Conservation (phyloP, 1,140 invertebrate genomes). For the Sycophila sp. region DNA sequence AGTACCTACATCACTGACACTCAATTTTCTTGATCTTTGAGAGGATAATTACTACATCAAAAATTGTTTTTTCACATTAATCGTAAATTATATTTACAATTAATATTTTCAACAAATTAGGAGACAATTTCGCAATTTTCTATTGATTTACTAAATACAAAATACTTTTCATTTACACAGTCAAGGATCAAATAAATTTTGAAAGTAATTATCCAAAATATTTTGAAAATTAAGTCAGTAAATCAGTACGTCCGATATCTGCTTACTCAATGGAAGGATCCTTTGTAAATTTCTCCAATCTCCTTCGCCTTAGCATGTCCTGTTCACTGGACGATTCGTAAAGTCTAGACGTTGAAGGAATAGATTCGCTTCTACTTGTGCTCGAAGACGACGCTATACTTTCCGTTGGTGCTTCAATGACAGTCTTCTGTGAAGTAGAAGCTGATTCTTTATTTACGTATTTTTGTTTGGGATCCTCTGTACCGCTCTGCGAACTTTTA, state of each 20-base stretch:
- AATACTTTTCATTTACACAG: background rate
- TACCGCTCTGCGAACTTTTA: constrained; percentile 34
- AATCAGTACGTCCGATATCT: constrained; percentile 17
- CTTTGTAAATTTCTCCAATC: constrained; percentile 75
- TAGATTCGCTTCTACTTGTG: constrained; percentile 27
- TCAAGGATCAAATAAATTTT: background rate
- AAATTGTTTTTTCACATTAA: background rate
- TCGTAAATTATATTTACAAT: background rate
- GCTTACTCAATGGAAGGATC: constrained; percentile 31
- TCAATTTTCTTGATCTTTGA: constrained; percentile 18
- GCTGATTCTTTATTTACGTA: constrained; percentile 3
- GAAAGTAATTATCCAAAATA: constrained; percentile 15
- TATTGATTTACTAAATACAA: too few relatives aligned
- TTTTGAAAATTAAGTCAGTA: constrained; percentile 5
- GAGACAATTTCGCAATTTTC: too few relatives aligned
- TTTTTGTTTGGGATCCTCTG: constrained; percentile 18
- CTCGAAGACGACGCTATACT: constrained; percentile 22
- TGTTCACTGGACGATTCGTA: constrained; percentile 62
- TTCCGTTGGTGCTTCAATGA: constrained; percentile 28
- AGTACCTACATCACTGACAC: constrained; percentile 9
- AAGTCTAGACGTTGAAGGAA: constrained; percentile 41
- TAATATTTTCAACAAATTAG: too few relatives aligned
- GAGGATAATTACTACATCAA: constrained; percentile 15
- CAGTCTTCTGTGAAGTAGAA: constrained; percentile 14
- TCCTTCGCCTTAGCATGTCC: constrained; percentile 71